These are phyloP conservation scores for Brachionichthys hirsutus DNA, from an alignment of 2,113 vertebrate species.

Conservation along the genomic window DNA sequence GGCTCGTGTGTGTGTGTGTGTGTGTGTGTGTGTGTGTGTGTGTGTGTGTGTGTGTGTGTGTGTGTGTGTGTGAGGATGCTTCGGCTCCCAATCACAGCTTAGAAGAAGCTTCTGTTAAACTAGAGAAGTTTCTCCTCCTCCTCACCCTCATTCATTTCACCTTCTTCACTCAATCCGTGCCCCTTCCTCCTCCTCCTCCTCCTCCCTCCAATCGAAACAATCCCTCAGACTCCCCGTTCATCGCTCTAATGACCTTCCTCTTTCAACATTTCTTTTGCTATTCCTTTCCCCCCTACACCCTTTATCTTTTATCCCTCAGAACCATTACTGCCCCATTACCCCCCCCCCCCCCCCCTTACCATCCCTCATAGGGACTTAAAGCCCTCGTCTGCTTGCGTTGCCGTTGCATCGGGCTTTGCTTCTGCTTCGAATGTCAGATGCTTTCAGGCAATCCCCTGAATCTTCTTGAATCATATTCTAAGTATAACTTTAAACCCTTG, in stretches of 20 bases:
- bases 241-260: conserved; percentile 24
- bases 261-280: conserved; percentile 6
- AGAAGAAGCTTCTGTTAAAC: neutral
- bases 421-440: neutral
- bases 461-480: too few species aligned
- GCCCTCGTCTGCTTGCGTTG: neutral
- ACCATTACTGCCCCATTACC: conserved; percentile 14
- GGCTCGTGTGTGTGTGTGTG: too few species aligned
- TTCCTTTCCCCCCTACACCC: neutral
- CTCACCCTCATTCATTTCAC: neutral
- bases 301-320: conserved; percentile 17
- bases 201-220: conserved; percentile 11
- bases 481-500: too few species aligned
- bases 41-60: too few species aligned
- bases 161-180: neutral
- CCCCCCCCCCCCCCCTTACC: conserved; percentile 11
- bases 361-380: conserved; percentile 20
- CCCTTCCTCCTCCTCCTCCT: neutral
- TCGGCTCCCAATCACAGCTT: neutral
- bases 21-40: too few species aligned
- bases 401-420: conserved; percentile 2
- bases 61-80: too few species aligned
- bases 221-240: conserved; percentile 21
- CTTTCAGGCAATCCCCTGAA: conserved; percentile 1
- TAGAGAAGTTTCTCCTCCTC: conserved; percentile 4